Conservation (phyloP, 1,140 invertebrate species). For the Scaptomyza pallida region DNA sequence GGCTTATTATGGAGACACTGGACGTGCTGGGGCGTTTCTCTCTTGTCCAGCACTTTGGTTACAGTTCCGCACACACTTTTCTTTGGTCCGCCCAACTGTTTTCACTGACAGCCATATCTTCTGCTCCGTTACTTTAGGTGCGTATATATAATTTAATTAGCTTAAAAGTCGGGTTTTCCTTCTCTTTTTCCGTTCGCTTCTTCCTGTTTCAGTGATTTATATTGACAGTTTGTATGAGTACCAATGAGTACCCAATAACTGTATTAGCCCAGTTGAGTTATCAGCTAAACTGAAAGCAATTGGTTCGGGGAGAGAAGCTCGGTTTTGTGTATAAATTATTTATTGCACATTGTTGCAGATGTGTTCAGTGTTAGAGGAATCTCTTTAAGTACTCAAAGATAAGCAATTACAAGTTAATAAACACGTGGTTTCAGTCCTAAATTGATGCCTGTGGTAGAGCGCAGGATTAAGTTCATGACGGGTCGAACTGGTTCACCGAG, state of each 20-base stretch:
- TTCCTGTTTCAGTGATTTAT: constrained; percentile 67
- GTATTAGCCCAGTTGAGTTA: constrained; percentile 41
- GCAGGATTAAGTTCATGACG: constrained; percentile 64
- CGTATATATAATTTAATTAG: constrained; percentile 79
- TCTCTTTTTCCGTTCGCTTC: background rate
- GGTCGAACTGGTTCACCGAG: constrained; percentile 58
- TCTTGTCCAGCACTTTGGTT: constrained; percentile 14
- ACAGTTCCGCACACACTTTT: constrained; percentile 33
- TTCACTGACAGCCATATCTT: constrained; percentile 4
- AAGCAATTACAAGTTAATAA: constrained; percentile 40
- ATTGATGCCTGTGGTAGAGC: constrained; percentile 71
- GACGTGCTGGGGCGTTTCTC: constrained; percentile 15
- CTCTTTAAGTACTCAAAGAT: background rate
- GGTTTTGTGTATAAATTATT: background rate
- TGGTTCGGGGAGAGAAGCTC: background rate
- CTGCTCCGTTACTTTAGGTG: constrained; percentile 25
- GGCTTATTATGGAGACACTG: constrained; percentile 61
- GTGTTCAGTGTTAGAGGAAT: background rate
- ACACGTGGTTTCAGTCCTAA: constrained; percentile 63
- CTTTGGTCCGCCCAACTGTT: background rate
- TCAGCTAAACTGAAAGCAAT: constrained; percentile 10
- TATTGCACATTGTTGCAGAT: background rate
- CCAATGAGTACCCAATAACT: constrained; percentile 16
- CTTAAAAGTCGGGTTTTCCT: constrained; percentile 61
- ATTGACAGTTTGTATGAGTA: constrained; percentile 30